Base-by-base conservation (phyloP, 1,140 invertebrate species). In the Nixonia krombeini region DNA sequence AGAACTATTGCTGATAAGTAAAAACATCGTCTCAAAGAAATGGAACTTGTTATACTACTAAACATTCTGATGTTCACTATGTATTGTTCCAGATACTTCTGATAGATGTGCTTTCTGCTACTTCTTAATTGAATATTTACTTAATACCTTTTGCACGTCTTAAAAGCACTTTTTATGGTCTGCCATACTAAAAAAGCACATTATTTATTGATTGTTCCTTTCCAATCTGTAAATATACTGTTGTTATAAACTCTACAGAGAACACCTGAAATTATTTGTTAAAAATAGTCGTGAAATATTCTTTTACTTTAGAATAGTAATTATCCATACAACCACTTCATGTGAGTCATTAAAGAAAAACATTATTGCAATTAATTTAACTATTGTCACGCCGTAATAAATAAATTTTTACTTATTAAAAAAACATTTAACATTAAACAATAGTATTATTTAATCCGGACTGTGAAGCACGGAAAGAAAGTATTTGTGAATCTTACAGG, bases 1-100 rank as follows among this genome's bases (percentile, higher is more conserved):
- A 82, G 46, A 7, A 82, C 77, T 4, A 74, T 51, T 0, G 74
- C 70, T 4, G 77, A 82, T 28, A 82, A 57, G 40, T 80, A 82
- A 28, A 82, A 80, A 42, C 78, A 82, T 62, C 73, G 68, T 57
- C 78, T 31, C 13, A 82, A 37, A 4, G 80, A 82, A 0, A 82
- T 58, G 9, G 72, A 53, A 4, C 61, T 80, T 13, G 72, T 65
- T 38, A 79, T 21, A 13, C 71, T 78, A 6, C 64, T 73, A 8
- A 82, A 69, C 66, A 73, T 76, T 33, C 2, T 69, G 41, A 42
- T 12, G 0, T 46, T 15, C 10, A 28, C 28, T 47, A 16, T 38
- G n/a, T 12, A 17, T 26, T 40, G 17, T 0, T 25, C 15, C n/a
- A n/a, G n/a, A n/a, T n/a, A n/a, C n/a, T n/a, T n/a, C n/a, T 28